A percentile compares a stretch with the other conserved stretches of the same genome.
These are phyloP conservation scores for Drosophila anomalata DNA, from an alignment of 2,888 invertebrate species.

Conservation along the genomic window DNA sequence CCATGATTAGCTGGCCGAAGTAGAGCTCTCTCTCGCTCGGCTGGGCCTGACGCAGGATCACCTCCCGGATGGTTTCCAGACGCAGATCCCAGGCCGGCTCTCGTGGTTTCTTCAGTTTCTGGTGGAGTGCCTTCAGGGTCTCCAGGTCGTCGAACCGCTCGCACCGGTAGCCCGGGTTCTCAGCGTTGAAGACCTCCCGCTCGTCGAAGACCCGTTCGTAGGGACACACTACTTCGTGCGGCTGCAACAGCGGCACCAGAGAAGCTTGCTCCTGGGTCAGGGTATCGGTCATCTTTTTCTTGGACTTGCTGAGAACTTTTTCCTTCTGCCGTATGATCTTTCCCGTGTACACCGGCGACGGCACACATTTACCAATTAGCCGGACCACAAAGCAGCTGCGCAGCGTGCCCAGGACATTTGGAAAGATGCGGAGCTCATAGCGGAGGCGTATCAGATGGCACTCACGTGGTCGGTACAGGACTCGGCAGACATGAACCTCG, in stretches of 20 bases:
- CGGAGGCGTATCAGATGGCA: constrained; percentile 48
- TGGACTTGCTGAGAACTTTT: constrained; percentile 55
- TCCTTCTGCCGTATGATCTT: constrained; percentile 41
- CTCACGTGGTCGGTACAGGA: constrained; percentile 61
- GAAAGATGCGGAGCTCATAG: constrained; percentile 63
- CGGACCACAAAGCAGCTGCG: constrained; percentile 36
- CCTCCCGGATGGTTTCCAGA: constrained; percentile 55
- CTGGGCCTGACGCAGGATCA: constrained; percentile 49
- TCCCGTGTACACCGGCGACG: constrained; percentile 50
- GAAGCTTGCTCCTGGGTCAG: constrained; percentile 42
- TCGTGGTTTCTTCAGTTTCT: constrained; percentile 56
- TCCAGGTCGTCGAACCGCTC: constrained; percentile 76
- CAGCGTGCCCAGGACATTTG: constrained; percentile 54
- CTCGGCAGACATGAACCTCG: constrained; percentile 50
- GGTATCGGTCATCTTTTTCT: constrained; percentile 33
- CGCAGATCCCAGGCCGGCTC: constrained; percentile 70
- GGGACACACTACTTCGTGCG: constrained; percentile 60
- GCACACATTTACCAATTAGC: constrained; percentile 62
- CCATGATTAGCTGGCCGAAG: constrained; percentile 44
- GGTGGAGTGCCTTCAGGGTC: constrained; percentile 57
- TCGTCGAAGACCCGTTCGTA: constrained; percentile 71
- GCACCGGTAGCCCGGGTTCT: constrained; percentile 70
- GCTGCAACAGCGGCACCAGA: constrained; percentile 50
- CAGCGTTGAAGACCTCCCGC: constrained; percentile 71
- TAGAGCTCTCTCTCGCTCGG: constrained; percentile 37